Evolutionary conservation across 1,140 invertebrate genomes (phyloP).

Genomic region (Rhopalosiphum maidis): DNA sequence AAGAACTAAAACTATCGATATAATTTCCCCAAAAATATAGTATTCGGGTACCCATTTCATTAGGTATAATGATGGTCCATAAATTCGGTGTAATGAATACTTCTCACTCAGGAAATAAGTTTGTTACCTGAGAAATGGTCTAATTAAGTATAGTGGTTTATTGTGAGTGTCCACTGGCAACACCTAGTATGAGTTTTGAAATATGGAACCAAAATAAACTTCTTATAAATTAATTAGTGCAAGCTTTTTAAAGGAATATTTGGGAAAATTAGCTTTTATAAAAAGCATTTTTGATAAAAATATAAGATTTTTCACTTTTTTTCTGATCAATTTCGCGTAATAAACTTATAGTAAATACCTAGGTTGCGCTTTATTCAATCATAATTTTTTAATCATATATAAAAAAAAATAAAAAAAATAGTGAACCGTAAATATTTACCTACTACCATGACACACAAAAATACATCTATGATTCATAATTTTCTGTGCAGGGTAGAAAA

Average conservation of each 20-base stretch:
- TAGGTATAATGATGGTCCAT: neutral
- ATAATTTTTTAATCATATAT: no score
- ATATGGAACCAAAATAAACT: neutral
- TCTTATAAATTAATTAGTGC: neutral
- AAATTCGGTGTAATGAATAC: conserved; percentile 6
- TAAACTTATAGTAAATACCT: no score
- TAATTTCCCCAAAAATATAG: neutral
- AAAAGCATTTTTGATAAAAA: neutral
- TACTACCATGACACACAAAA: no score
- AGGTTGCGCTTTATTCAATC: no score
- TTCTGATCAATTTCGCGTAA: no score
- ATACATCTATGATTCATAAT: no score
- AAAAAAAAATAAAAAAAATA: no score
- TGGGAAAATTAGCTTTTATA: neutral
- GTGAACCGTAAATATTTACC: no score
- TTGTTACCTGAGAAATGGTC: neutral
- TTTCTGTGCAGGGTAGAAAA: no score
- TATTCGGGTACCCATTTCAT: neutral
- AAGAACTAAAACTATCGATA: neutral
- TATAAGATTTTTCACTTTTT: neutral
- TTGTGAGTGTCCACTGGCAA: neutral
- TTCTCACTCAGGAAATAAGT: neutral
- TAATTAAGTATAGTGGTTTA: neutral
- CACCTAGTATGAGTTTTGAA: neutral
- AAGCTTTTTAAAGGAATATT: neutral